phyloP scores from a whole-genome alignment of 2,113 vertebrate species.

The Gallinago paraguaiae region DNA sequence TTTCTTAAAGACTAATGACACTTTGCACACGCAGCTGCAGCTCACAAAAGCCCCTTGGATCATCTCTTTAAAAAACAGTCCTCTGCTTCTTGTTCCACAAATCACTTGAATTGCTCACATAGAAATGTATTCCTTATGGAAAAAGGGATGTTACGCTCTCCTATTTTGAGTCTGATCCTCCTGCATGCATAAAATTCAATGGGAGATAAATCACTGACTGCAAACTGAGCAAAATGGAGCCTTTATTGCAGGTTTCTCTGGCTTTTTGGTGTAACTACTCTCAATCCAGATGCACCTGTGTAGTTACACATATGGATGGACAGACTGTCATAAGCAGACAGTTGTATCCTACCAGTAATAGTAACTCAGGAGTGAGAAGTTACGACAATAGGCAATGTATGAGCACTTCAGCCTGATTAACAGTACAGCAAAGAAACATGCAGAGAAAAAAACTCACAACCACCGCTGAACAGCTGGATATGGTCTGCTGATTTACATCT shows the following conservation, averaged over 20 bases:
- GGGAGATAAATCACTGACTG: not conserved
- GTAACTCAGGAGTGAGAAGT: not conserved
- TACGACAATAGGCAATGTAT: not conserved
- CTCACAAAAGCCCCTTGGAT: slow-evolving; percentile 39
- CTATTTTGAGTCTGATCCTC: not conserved
- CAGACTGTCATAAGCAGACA: not conserved
- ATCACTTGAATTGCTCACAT: not conserved
- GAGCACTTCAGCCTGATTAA: not conserved
- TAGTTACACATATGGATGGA: not conserved
- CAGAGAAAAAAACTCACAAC: not conserved
- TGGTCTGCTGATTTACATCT: not conserved
- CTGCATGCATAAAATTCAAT: not conserved
- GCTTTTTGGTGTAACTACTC: not conserved
- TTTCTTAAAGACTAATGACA: slow-evolving; percentile 29
- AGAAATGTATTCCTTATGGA: not conserved
- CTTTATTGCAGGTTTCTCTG: not conserved
- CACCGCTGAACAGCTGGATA: not conserved
- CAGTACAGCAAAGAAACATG: not conserved
- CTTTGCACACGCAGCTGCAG: slow-evolving; percentile 53
- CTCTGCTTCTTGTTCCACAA: slow-evolving; percentile 39
- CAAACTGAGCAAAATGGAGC: not conserved
- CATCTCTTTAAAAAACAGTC: not conserved
- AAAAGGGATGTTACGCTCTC: not conserved
- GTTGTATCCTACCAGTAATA: not conserved
- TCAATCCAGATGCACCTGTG: not conserved